Conservation (phyloP, 2,888 invertebrate species). For the Galerucella nymphaeae region DNA sequence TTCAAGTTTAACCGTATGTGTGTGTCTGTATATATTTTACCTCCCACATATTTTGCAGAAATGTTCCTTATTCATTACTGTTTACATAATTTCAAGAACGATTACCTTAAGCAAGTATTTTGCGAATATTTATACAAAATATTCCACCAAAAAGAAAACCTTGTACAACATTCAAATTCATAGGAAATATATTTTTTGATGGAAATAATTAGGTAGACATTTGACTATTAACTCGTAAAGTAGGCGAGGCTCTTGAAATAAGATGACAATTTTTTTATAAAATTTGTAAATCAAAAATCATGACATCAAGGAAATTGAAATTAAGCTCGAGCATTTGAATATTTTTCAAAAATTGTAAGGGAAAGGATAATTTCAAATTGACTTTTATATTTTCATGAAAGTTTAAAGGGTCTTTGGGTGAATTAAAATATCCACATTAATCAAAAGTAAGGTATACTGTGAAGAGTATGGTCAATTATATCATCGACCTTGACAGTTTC, state of each 20-base stretch:
- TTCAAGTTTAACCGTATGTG: conserved; percentile 14
- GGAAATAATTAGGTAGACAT: too few relatives aligned
- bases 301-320: too few relatives aligned
- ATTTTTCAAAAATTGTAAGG: too few relatives aligned
- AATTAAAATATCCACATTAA: too few relatives aligned
- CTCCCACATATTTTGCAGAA: conserved; percentile 14
- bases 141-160: conserved; percentile 1
- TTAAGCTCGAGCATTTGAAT: too few relatives aligned
- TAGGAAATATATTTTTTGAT: too few relatives aligned
- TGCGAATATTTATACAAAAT: not conserved
- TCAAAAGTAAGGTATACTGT: too few relatives aligned
- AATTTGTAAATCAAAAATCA: too few relatives aligned
- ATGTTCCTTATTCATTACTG: conserved; percentile 14
- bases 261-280: not conserved
- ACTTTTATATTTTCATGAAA: too few relatives aligned
- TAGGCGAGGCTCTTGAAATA: not conserved
- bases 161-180: not conserved
- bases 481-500: conserved; percentile 37
- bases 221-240: not conserved
- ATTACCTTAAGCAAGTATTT: conserved; percentile 8
- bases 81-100: conserved; percentile 21
- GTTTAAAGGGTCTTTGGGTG: too few relatives aligned
- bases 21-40: conserved; percentile 11
- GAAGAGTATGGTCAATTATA: conserved; percentile 19
- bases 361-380: too few relatives aligned